These are phyloP conservation scores for Chiridota heheva DNA, from an alignment of 35 echinoderm and acorn worm genomes.

Conservation along the genomic window DNA sequence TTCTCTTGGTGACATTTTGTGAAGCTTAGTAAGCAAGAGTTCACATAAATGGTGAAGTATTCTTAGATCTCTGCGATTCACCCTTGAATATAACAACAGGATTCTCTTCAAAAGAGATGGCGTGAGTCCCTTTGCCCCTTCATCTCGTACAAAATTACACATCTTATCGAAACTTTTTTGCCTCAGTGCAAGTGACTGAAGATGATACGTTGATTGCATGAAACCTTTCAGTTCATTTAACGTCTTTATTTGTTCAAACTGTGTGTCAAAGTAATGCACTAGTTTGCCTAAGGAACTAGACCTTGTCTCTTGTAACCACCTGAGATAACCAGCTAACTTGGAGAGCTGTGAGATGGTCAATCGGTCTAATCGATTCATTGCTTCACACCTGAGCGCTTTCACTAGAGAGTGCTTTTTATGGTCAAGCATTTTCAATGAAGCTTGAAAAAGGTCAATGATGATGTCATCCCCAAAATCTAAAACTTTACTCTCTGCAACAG, in stretches of 20 bases:
- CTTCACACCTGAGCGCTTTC: slow-evolving; percentile 54
- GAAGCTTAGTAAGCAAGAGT: slow-evolving; percentile 41
- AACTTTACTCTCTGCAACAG: slow-evolving; percentile 71
- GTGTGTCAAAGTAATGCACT: slow-evolving; percentile 17
- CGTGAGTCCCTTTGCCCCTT: slow-evolving; percentile 13
- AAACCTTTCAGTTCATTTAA: slow-evolving; percentile 71
- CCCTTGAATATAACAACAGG: too few species aligned
- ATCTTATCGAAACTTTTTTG: slow-evolving; percentile 41
- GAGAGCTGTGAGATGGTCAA: slow-evolving; percentile 58
- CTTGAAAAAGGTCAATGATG: slow-evolving; percentile 62
- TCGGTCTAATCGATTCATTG: slow-evolving; percentile 19
- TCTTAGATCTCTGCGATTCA: too few species aligned
- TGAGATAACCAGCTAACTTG: slow-evolving; percentile 67
- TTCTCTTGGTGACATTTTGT: slow-evolving; percentile 40
- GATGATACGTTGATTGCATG: slow-evolving; percentile 48
- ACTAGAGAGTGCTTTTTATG: slow-evolving; percentile 48
- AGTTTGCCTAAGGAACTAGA: slow-evolving; percentile 46
- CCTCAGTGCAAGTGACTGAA: slow-evolving; percentile 38
- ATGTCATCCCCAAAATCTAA: slow-evolving; percentile 43
- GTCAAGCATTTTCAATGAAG: slow-evolving; percentile 44
- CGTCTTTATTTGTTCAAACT: slow-evolving; percentile 43
- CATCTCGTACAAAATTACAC: background rate
- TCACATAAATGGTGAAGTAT: slow-evolving; percentile 49
- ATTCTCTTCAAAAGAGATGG: too few species aligned
- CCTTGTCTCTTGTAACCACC: slow-evolving; percentile 43